phyloP scores from a whole-genome alignment of 2,113 vertebrate species.

The Chroicocephalus ridibundus region DNA sequence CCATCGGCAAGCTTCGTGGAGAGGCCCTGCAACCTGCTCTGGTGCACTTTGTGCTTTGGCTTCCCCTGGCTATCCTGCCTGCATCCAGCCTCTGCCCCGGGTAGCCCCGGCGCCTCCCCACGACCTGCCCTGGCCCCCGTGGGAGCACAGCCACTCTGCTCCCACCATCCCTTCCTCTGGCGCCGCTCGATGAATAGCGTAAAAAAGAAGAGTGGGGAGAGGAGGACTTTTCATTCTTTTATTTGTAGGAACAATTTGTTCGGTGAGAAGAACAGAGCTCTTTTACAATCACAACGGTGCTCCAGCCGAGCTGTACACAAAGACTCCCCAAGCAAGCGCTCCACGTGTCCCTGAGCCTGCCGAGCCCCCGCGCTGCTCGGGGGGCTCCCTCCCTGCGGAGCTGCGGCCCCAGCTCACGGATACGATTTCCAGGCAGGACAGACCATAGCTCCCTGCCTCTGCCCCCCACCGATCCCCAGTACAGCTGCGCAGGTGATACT shows the following conservation, averaged over 20 bases:
- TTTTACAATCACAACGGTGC: not conserved
- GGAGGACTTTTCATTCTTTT: constrained; percentile 17
- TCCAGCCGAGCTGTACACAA: not conserved
- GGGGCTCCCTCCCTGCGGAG: fast-evolving
- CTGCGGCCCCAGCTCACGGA: fast-evolving
- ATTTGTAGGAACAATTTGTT: constrained; percentile 30
- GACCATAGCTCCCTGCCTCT: not conserved
- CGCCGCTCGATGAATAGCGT: fast-evolving
- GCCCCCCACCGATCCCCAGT: fast-evolving
- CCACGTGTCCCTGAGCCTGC: not conserved
- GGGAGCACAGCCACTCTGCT: not conserved
- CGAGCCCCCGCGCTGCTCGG: not conserved
- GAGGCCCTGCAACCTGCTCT: not conserved
- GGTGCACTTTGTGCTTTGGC: not conserved
- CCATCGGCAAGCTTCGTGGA: not conserved
- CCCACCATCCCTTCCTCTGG: not conserved
- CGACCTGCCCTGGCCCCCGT: fast-evolving
- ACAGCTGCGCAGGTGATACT: fast-evolving
- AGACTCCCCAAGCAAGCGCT: not conserved
- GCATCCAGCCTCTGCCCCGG: not conserved
- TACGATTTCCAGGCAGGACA: not conserved
- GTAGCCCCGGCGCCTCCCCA: not conserved
- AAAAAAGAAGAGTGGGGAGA: not conserved
- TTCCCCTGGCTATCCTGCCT: not conserved
- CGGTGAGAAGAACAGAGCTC: not conserved